phyloP scores from a whole-genome alignment of 2,888 invertebrate genomes.

The Cheilosia vulpina region DNA sequence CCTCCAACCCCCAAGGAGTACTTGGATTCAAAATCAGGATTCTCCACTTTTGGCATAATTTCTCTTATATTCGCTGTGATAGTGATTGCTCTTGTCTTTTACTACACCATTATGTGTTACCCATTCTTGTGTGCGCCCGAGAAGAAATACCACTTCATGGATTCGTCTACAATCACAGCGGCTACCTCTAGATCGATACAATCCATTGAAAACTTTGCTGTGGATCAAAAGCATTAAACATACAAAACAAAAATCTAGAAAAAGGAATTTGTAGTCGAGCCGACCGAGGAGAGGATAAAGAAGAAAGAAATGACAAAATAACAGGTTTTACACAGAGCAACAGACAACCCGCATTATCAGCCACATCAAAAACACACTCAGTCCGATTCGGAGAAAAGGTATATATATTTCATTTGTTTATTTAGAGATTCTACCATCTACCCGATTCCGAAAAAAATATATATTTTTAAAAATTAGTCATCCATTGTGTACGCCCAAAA shows the following conservation, averaged over 20 bases:
- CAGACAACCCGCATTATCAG: constrained; percentile 9
- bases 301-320: constrained; percentile 41
- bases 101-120: constrained; percentile 88
- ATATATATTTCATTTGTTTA: constrained; percentile 20
- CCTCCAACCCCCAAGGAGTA: constrained; percentile 81
- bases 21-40: constrained; percentile 80
- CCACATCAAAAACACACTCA: constrained; percentile 11
- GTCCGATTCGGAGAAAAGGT: constrained; percentile 26
- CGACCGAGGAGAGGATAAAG: constrained; percentile 11
- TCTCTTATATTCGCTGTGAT: constrained; percentile 82
- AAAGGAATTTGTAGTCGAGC: constrained; percentile 22
- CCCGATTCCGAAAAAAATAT: constrained; percentile 31
- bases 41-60: constrained; percentile 88
- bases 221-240: constrained; percentile 80
- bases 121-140: constrained; percentile 85
- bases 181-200: constrained; percentile 83
- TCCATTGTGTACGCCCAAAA: background rate
- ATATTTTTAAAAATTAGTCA: constrained; percentile 41
- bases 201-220: constrained; percentile 82
- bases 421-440: constrained; percentile 2
- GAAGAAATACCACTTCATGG: constrained; percentile 83
- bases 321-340: constrained; percentile 56
- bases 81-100: constrained; percentile 83
- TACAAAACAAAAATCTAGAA: constrained; percentile 6
- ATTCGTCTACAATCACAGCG: constrained; percentile 82